Percentiles rank a stretch among this genome's conserved stretches.
phyloP scores from a whole-genome alignment of 1,140 invertebrate species.

The Philopotamus ludificatus region DNA sequence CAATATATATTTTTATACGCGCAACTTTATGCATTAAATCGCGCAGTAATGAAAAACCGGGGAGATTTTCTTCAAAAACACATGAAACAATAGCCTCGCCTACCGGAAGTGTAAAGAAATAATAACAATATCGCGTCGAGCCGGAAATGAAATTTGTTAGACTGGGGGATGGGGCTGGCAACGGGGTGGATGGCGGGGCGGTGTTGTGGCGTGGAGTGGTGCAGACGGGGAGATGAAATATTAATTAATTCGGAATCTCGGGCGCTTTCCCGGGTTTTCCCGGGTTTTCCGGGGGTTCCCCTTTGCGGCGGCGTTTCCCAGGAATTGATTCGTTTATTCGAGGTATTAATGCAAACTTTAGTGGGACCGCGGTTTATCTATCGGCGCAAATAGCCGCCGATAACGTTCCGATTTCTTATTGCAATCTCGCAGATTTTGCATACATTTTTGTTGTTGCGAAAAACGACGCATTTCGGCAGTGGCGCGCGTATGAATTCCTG shows the following conservation, averaged over 20 bases:
- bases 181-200: neutral
- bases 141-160: conserved; percentile 40
- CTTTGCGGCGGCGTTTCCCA: conserved; percentile 29
- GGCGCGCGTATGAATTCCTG: neutral
- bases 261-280: conserved; percentile 8
- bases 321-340: conserved; percentile 37
- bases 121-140: conserved; percentile 29
- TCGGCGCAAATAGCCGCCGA: neutral
- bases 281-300: conserved; percentile 3
- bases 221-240: conserved; percentile 27
- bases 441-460: neutral
- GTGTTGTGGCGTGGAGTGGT: neutral
- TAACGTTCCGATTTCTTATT: neutral
- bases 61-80: neutral
- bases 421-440: neutral
- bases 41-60: too few species aligned
- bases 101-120: conserved; percentile 34
- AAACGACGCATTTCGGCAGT: neutral
- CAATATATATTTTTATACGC: too few species aligned
- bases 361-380: neutral
- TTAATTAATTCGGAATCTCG: conserved; percentile 39
- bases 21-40: too few species aligned
- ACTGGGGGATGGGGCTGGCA: neutral
- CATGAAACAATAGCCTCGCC: conserved; percentile 31
- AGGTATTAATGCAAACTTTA: conserved; percentile 28